Conservation (phyloP, 2,888 invertebrate genomes). For the Uropetala carovei region DNA sequence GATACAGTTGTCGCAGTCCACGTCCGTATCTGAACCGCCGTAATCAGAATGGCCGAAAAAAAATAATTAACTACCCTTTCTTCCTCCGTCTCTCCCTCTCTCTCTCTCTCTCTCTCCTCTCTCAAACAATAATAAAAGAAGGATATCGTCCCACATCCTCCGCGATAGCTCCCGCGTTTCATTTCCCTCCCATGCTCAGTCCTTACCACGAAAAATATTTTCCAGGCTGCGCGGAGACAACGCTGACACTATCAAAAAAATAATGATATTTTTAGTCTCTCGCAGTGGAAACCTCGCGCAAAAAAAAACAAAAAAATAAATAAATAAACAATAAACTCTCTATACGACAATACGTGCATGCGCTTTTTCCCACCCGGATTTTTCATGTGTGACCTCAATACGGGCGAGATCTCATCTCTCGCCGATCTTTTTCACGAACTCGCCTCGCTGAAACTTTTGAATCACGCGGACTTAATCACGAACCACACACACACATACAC, state of each 20-base stretch:
- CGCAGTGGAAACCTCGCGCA: background rate
- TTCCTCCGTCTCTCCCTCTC: too few species aligned
- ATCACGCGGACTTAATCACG: constrained; percentile 24
- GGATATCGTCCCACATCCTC: background rate
- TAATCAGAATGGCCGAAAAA: too few species aligned
- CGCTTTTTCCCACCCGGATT: background rate
- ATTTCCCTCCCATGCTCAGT: background rate
- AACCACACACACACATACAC: background rate
- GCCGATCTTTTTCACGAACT: background rate
- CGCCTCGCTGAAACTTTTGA: background rate
- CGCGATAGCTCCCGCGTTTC: background rate
- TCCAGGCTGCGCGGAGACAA: background rate
- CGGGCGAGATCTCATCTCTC: background rate
- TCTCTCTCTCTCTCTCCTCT: too few species aligned
- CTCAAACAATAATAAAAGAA: background rate
- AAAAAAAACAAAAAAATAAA: too few species aligned
- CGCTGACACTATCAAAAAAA: background rate
- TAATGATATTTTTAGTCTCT: background rate
- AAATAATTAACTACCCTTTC: too few species aligned
- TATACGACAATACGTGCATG: background rate
- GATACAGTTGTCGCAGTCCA: too few species aligned
- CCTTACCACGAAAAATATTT: background rate
- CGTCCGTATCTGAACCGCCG: too few species aligned
- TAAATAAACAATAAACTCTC: too few species aligned
- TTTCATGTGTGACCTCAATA: constrained; percentile 10